Percentiles rank a stretch among this genome's conserved stretches.
Conservation (phyloP, 1,140 invertebrate species). For the Drosophila ogumai region DNA sequence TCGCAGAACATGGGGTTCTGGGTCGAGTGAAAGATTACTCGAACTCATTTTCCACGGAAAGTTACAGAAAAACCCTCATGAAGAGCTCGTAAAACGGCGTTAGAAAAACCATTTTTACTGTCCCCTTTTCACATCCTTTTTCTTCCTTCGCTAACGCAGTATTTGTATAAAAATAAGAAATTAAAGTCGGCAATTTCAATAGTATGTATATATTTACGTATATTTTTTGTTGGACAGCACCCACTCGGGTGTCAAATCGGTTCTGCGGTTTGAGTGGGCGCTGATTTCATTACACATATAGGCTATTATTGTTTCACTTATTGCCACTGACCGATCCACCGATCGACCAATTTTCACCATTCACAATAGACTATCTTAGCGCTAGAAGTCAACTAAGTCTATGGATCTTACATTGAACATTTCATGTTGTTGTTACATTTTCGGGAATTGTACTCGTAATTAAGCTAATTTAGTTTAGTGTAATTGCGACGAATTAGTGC, state of each 20-base stretch:
- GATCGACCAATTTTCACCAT: slow-evolving; percentile 40
- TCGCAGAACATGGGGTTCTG: no score
- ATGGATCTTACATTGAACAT: slow-evolving; percentile 57
- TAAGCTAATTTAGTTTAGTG: slow-evolving; percentile 56
- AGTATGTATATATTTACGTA: slow-evolving; percentile 27
- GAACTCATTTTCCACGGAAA: no score
- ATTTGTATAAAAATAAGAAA: background rate
- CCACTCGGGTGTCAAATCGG: slow-evolving; percentile 18
- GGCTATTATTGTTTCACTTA: slow-evolving; percentile 71
- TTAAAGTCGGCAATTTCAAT: background rate
- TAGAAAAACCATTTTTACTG: no score
- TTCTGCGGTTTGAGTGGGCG: slow-evolving; percentile 13
- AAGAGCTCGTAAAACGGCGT: no score
- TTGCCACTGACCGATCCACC: slow-evolving; percentile 49
- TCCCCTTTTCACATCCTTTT: no score
- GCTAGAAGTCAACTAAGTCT: slow-evolving; percentile 46
- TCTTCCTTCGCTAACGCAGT: background rate
- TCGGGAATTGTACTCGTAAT: slow-evolving; percentile 69
- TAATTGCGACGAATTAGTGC: slow-evolving; percentile 64
- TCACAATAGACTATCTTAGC: slow-evolving; percentile 14
- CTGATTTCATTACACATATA: slow-evolving; percentile 56
- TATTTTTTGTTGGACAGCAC: slow-evolving; percentile 23
- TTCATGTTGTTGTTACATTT: slow-evolving; percentile 62
- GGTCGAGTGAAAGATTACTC: no score
- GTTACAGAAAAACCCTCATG: no score